Evolutionary conservation across 2,888 invertebrate genomes (phyloP), one percentile per base, ranked within the genome.

Genomic region (Automeris io): DNA sequence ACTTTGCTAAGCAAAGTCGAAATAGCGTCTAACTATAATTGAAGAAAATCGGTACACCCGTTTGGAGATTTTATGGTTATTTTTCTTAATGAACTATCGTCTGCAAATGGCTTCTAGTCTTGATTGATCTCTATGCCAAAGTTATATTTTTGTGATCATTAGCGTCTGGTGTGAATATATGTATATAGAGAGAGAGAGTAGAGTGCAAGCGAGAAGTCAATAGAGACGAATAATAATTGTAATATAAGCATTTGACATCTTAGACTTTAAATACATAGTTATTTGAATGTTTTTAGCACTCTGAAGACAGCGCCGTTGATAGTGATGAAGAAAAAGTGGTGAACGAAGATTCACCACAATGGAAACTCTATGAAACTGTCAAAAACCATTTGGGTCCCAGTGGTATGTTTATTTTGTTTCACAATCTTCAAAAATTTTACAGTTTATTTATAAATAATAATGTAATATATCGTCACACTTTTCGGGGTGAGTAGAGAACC

Each of bases 331-430:
- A 92, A 24, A 91, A 91, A 39, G 89, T 88, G 21, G 90, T 90
- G 31, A 74, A 82, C 38, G 77, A 82, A 41, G 90, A 95, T 57
- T 94, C 95, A 40, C 96, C 96, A 0, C 93, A 94, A 60, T 98
- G 98, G 97, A 93, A 95, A 48, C 82, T 99, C 1, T 94, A 95
- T 57, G 95, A 96, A 66, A 91, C 93, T 31, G 91, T 99, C 12
- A 92, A 91, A 44, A 81, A 70, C 46, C 74, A 78, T 41, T 51
- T 78, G 32, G 85, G 81, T 1, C 61, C 77, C n/a, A 82, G 65
- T 45, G 87, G 87, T 87, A 59, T 55, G 44, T 34, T 31, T 9
- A 29, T 19, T 18, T 16, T 9, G n/a, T 5, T 24, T 23, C n/a
- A 11, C 7, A 12, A 13, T 11, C 5, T 22, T n/a, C 8, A 9